phyloP scores from a whole-genome alignment of 2,797 vertebrate genomes.

The Alcedo atthis region DNA sequence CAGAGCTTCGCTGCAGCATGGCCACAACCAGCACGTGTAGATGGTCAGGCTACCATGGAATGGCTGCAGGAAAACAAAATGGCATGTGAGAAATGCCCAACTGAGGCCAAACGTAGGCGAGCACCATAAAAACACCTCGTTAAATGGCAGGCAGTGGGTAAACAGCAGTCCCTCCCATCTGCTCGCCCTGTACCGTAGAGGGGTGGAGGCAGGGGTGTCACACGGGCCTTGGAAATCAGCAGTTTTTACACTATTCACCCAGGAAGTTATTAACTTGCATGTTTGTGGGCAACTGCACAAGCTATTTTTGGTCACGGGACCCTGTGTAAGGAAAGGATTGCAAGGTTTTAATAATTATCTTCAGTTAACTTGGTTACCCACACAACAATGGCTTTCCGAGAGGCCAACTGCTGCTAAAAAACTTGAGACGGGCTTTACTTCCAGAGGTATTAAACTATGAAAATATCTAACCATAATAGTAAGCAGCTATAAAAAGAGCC shows the following conservation, averaged over 20 bases:
- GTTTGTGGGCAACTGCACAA: conserved; percentile 67
- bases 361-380: conserved; percentile 66
- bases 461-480: conserved; percentile 66
- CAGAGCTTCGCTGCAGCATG: fast-evolving
- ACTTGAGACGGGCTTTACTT: conserved; percentile 58
- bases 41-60: background rate
- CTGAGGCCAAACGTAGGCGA: background rate
- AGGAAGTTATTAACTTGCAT: conserved; percentile 73
- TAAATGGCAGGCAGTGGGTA: background rate
- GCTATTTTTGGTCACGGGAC: conserved; percentile 79
- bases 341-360: conserved; percentile 68
- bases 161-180: background rate
- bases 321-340: conserved; percentile 72
- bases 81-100: conserved; percentile 31
- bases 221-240: background rate
- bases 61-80: background rate
- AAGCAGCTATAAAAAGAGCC: conserved; percentile 70
- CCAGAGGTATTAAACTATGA: conserved; percentile 67
- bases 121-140: conserved; percentile 2
- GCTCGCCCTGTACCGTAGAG: background rate
- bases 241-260: conserved; percentile 60
- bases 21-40: fast-evolving
- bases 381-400: conserved; percentile 63
- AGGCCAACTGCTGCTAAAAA: conserved; percentile 62
- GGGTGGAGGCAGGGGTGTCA: conserved; percentile 10